phyloP scores from a whole-genome alignment of 2,888 invertebrate species.

The Chrysina gloriosa region DNA sequence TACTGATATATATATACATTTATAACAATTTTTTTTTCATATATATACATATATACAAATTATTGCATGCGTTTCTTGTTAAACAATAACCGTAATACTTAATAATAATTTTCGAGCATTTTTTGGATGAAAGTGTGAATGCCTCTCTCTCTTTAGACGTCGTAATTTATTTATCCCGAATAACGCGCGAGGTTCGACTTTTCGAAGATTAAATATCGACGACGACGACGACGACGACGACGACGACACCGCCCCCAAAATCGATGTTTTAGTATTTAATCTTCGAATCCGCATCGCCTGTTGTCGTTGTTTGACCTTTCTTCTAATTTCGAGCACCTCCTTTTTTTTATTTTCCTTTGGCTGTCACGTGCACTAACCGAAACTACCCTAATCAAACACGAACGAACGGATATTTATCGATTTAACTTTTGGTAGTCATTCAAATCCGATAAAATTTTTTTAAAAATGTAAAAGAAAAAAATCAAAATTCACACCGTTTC shows the following conservation, averaged over 20 bases:
- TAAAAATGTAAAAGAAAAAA: background rate
- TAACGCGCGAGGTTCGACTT: too few species aligned
- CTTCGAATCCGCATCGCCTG: conserved; percentile 3
- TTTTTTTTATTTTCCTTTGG: background rate
- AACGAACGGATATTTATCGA: background rate
- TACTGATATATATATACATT: too few species aligned
- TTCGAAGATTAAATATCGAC: conserved; percentile 15
- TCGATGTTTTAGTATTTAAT: conserved; percentile 16
- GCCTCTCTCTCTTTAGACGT: background rate
- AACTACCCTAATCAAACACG: background rate
- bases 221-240: too few species aligned
- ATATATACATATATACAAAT: too few species aligned
- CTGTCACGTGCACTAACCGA: conserved; percentile 27
- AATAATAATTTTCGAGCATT: conserved; percentile 2
- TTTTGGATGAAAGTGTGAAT: conserved; percentile 19
- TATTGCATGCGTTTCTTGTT: conserved; percentile 11
- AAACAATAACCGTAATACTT: background rate
- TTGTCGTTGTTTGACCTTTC: background rate
- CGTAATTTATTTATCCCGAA: background rate
- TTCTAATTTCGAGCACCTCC: conserved; percentile 24
- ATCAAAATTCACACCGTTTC: too few species aligned
- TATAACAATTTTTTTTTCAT: too few species aligned
- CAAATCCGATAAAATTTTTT: conserved; percentile 2
- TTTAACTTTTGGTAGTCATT: conserved; percentile 31
- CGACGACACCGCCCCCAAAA: too few species aligned